These are phyloP conservation scores for Drosophila imparisetae DNA, from an alignment of 2,888 invertebrate species.

Conservation along the genomic window DNA sequence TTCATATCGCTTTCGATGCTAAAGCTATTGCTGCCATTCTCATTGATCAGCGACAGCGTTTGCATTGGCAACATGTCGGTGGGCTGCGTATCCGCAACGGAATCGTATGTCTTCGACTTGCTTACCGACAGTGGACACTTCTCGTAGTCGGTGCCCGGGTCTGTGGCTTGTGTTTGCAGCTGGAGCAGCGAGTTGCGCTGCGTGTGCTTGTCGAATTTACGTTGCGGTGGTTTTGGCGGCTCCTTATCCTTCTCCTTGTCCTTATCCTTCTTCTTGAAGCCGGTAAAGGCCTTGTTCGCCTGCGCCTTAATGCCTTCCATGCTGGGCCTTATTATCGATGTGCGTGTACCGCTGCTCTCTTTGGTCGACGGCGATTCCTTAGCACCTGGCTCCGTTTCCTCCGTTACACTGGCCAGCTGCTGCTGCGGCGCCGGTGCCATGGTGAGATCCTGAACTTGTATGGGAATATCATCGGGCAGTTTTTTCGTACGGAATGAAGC, in stretches of 20 bases:
- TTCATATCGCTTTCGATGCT: constrained; percentile 82
- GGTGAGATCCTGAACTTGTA: constrained; percentile 86
- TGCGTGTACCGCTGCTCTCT: constrained; percentile 78
- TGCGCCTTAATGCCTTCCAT: constrained; percentile 84
- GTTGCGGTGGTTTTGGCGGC: constrained; percentile 82
- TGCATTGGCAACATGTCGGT: constrained; percentile 83
- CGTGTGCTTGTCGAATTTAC: constrained; percentile 83
- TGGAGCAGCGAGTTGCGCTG: constrained; percentile 83
- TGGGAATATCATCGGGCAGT: constrained; percentile 97
- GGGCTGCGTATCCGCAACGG: constrained; percentile 62
- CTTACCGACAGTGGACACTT: constrained; percentile 65
- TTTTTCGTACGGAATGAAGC: constrained; percentile 99
- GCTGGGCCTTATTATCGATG: constrained; percentile 83
- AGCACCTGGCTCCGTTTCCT: constrained; percentile 80
- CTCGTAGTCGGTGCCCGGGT: constrained; percentile 66
- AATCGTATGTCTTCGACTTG: constrained; percentile 69
- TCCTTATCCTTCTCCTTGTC: constrained; percentile 82
- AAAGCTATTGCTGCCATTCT: constrained; percentile 81
- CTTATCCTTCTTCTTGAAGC: constrained; percentile 85
- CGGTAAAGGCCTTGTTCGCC: constrained; percentile 84
- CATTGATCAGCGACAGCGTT: constrained; percentile 79
- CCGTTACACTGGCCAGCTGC: constrained; percentile 83
- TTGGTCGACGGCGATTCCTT: constrained; percentile 73
- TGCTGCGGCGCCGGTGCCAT: constrained; percentile 77
- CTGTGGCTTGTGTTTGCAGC: constrained; percentile 71